Conservation (phyloP, 2,888 invertebrate genomes). For the Rhodophaea formosa region DNA sequence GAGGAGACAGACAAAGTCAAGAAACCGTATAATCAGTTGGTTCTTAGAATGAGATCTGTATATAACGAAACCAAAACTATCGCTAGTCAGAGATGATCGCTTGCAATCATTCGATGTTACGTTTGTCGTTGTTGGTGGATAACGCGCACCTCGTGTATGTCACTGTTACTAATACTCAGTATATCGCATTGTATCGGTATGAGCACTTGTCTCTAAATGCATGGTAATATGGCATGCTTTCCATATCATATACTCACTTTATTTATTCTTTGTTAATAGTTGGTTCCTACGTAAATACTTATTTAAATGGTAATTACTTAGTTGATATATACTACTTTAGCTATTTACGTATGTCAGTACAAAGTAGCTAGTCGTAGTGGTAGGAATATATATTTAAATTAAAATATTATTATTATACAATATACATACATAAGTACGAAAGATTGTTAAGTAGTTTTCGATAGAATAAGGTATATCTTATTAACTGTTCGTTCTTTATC, state of each 20-base stretch:
- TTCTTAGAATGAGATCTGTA: constrained; percentile 75
- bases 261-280: constrained; percentile 52
- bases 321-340: constrained; percentile 33
- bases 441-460: background rate
- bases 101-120: constrained; percentile 55
- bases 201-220: constrained; percentile 57
- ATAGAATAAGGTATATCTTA: background rate
- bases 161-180: constrained; percentile 50
- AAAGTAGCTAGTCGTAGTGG: constrained; percentile 72
- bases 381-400: constrained; percentile 29
- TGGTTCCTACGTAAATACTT: constrained; percentile 28
- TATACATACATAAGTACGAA: background rate
- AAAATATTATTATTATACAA: constrained; percentile 8
- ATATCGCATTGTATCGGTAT: constrained; percentile 50
- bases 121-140: constrained; percentile 53
- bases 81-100: constrained; percentile 71
- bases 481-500: background rate
- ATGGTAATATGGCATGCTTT: constrained; percentile 67
- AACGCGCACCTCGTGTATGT: constrained; percentile 43
- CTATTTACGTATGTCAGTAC: constrained; percentile 53
- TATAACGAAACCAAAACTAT: constrained; percentile 56
- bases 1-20: constrained; percentile 79
- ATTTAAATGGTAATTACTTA: constrained; percentile 29
- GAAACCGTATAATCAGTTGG: constrained; percentile 81
- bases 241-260: constrained; percentile 42